Conservation (phyloP, 2,113 vertebrate species). For the Garra rufa region DNA sequence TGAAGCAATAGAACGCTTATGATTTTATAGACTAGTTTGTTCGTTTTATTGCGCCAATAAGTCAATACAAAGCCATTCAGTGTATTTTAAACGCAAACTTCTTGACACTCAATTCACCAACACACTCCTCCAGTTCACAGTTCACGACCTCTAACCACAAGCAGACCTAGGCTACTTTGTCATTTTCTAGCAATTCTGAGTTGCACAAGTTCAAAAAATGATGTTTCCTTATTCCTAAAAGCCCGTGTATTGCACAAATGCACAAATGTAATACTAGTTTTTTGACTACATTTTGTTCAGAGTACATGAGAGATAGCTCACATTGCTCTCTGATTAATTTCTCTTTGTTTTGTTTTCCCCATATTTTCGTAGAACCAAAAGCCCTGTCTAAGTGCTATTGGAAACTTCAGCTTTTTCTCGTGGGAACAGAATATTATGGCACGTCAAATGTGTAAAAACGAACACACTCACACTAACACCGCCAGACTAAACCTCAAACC, state of each 20-base stretch:
- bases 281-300: not conserved
- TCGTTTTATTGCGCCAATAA: conserved; percentile 48
- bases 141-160: conserved; percentile 30
- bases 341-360: not conserved
- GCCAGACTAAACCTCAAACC: conserved; percentile 28
- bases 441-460: conserved; percentile 33
- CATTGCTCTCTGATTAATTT: not conserved
- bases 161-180: too few species aligned
- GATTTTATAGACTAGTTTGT: conserved; percentile 49
- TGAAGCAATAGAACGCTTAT: conserved; percentile 41
- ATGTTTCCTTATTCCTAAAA: too few species aligned
- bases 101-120: conserved; percentile 30
- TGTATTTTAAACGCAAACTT: not conserved
- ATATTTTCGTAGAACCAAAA: not conserved
- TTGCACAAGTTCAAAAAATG: too few species aligned
- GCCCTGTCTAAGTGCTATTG: not conserved
- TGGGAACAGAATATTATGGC: conserved; percentile 50
- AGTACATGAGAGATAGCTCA: not conserved
- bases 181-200: too few species aligned
- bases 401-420: conserved; percentile 42
- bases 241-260: too few species aligned
- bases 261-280: too few species aligned
- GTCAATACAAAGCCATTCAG: conserved; percentile 19
- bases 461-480: conserved; percentile 37
- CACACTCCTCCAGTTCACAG: conserved; percentile 29